A percentile compares a stretch with the other conserved stretches of the same genome.
These are phyloP conservation scores for Hydrolagus affinis DNA, from an alignment of 2,113 vertebrate species.

Conservation along the genomic window DNA sequence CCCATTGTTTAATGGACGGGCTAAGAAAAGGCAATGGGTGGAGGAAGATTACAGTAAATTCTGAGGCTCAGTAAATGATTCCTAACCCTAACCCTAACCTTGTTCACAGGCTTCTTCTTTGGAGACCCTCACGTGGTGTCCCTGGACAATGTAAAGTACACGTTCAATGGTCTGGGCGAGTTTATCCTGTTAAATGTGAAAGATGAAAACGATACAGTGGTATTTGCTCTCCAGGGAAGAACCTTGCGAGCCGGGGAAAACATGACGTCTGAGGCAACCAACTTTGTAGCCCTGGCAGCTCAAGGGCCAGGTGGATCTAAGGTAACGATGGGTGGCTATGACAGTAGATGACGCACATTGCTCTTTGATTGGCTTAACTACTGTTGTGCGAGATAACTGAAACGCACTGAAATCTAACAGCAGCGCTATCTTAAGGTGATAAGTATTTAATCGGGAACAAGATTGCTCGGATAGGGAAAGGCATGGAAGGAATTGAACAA, in stretches of 20 bases:
- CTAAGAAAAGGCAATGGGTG: no score
- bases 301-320: constrained; percentile 29
- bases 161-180: constrained; percentile 40
- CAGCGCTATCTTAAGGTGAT: background rate
- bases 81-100: no score
- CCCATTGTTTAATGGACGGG: no score
- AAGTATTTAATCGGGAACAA: no score
- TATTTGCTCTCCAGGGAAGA: constrained; percentile 36
- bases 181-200: constrained; percentile 35
- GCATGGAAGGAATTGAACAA: no score
- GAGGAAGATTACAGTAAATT: no score
- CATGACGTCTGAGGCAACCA: constrained; percentile 36
- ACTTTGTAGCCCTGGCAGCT: constrained; percentile 39
- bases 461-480: no score
- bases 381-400: background rate
- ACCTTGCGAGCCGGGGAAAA: constrained; percentile 37
- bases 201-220: constrained; percentile 35
- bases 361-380: background rate
- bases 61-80: no score
- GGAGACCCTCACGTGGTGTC: constrained; percentile 38
- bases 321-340: constrained; percentile 28
- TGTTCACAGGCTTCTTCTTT: constrained; percentile 34
- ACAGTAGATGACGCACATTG: background rate
- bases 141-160: constrained; percentile 37
- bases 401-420: background rate